Evolutionary conservation across 2,797 vertebrate species (phyloP).

Genomic region (Champsocephalus gunnari): DNA sequence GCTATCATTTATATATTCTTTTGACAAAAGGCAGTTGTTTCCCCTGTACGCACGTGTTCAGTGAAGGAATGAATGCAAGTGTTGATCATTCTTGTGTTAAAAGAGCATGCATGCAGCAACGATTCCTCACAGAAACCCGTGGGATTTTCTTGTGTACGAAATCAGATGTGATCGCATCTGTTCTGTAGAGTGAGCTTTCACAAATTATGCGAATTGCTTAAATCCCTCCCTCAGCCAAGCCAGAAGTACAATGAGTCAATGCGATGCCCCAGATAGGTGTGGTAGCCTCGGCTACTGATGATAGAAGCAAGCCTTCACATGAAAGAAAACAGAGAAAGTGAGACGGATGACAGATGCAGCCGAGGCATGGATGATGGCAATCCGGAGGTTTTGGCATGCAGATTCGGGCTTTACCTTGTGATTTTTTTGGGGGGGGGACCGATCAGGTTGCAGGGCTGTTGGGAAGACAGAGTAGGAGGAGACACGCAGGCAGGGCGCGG

Average conservation of each 20-base stretch:
- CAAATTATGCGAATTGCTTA: background rate
- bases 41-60: slow-evolving; percentile 22
- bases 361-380: slow-evolving; percentile 36
- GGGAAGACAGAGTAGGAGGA: slow-evolving; percentile 31
- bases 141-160: background rate
- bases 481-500: slow-evolving; percentile 37
- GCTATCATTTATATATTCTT: background rate
- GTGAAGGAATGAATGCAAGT: background rate
- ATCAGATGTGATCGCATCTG: background rate
- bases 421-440: slow-evolving; percentile 14
- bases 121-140: slow-evolving; percentile 9
- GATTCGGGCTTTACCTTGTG: slow-evolving; percentile 65
- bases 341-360: slow-evolving; percentile 41
- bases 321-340: background rate
- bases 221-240: background rate
- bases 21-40: background rate
- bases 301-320: slow-evolving; percentile 27
- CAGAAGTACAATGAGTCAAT: slow-evolving; percentile 16
- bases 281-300: slow-evolving; percentile 43
- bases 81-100: slow-evolving; percentile 47
- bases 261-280: slow-evolving; percentile 68
- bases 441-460: slow-evolving; percentile 52
- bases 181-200: background rate
- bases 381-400: slow-evolving; percentile 56
- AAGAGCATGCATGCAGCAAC: slow-evolving; percentile 26